phyloP scores from a whole-genome alignment of 2,113 vertebrate species.

The Choloepus hoffmanni region DNA sequence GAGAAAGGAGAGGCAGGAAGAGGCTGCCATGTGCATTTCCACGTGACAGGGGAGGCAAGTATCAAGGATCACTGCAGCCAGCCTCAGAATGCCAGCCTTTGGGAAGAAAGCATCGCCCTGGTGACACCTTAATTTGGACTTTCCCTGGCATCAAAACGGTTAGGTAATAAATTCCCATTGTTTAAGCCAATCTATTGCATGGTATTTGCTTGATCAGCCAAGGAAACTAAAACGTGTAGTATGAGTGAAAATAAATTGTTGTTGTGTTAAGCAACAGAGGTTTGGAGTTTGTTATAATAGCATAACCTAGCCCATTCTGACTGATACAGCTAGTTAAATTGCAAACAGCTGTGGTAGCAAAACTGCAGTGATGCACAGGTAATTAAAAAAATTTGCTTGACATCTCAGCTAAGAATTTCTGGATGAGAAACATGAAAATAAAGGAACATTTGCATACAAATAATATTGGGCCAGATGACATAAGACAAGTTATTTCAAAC shows the following conservation, averaged over 20 bases:
- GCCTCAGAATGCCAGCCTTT: too few relatives aligned
- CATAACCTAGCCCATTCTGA: not conserved
- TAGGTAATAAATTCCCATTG: too few relatives aligned
- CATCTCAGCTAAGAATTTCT: conserved; percentile 49
- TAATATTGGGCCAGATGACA: conserved; percentile 33
- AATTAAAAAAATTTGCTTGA: conserved; percentile 17
- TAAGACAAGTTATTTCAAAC: conserved; percentile 49
- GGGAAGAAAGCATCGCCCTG: too few relatives aligned
- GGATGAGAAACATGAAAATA: conserved; percentile 40
- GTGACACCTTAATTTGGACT: too few relatives aligned
- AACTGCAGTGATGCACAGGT: not conserved
- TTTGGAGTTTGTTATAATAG: conserved; percentile 48
- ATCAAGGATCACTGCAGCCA: too few relatives aligned
- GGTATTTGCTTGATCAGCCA: too few relatives aligned
- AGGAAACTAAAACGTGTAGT: too few relatives aligned
- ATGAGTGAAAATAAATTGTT: not conserved
- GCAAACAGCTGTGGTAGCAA: conserved; percentile 14
- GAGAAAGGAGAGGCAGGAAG: too few relatives aligned
- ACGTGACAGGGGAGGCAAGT: too few relatives aligned
- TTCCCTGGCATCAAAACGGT: too few relatives aligned
- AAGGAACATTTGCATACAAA: conserved; percentile 60
- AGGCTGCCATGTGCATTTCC: too few relatives aligned
- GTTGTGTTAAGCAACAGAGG: conserved; percentile 26
- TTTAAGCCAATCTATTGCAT: too few relatives aligned
- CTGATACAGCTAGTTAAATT: conserved; percentile 22